These are phyloP conservation scores for Myotis yumanensis DNA, from an alignment of 2,113 vertebrate species.

Conservation along the genomic window DNA sequence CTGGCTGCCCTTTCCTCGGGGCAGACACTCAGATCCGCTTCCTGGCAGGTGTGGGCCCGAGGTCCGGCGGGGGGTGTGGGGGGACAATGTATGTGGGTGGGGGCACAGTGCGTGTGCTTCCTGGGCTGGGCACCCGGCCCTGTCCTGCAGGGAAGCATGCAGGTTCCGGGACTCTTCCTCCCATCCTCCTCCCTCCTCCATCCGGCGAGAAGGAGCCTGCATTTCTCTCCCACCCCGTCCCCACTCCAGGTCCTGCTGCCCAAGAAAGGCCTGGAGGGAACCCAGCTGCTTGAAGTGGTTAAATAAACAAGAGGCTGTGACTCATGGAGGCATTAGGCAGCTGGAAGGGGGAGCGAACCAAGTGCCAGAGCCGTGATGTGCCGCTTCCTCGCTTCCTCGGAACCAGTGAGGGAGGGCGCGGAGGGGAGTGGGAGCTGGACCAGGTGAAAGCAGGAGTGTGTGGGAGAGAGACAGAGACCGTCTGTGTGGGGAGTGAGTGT, in stretches of 20 bases:
- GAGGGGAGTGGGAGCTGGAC: background rate
- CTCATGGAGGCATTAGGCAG: background rate
- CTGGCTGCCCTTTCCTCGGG: background rate
- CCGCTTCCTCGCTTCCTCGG: constrained; percentile 62
- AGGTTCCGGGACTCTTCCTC: too few species aligned
- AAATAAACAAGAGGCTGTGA: constrained; percentile 48
- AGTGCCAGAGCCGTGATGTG: constrained; percentile 65
- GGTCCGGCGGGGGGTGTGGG: too few species aligned
- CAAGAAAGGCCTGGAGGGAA: constrained; percentile 37
- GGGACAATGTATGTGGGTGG: too few species aligned
- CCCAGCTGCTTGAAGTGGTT: constrained; percentile 57
- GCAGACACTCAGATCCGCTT: background rate
- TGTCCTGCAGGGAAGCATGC: background rate
- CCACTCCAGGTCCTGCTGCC: background rate
- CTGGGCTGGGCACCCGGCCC: too few species aligned
- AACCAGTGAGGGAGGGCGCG: constrained; percentile 57
- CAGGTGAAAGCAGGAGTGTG: background rate
- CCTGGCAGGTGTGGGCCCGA: too few species aligned
- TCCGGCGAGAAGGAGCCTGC: background rate
- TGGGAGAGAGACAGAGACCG: background rate
- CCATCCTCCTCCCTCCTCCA: background rate
- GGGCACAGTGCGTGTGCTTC: background rate
- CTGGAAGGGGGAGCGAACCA: constrained; percentile 34
- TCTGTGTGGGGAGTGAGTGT: background rate
- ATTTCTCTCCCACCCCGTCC: too few species aligned